Conservation (phyloP, 1,140 invertebrate species). For the Tetraneura akinire region DNA sequence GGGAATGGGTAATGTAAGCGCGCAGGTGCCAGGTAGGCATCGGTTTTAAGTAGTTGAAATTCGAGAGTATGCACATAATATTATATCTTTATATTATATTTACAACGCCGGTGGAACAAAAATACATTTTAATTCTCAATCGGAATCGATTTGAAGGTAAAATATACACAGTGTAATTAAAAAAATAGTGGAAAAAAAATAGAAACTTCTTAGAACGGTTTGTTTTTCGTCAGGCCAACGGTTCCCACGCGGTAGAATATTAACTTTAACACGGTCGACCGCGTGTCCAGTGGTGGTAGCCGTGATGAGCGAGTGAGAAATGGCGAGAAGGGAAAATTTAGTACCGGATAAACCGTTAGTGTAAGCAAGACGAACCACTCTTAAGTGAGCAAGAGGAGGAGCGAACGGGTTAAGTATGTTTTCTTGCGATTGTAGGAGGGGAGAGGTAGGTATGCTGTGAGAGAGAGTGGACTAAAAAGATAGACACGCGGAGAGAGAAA, state of each 20-base stretch:
- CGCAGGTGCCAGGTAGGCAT: not conserved
- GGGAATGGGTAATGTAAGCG: not conserved
- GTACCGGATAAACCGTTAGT: no score
- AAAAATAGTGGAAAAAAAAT: conserved; percentile 16
- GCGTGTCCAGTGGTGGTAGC: conserved; percentile 40
- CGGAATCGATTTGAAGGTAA: conserved; percentile 4
- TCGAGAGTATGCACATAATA: not conserved
- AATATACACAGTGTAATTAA: conserved; percentile 6
- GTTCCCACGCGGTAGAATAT: conserved; percentile 32
- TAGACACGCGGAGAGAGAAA: not conserved
- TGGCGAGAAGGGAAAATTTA: not conserved
- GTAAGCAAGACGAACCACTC: not conserved
- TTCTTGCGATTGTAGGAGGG: no score
- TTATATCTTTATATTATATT: not conserved
- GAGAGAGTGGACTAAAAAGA: conserved; percentile 17
- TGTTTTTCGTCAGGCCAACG: conserved; percentile 18
- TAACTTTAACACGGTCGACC: conserved; percentile 34
- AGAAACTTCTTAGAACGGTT: conserved; percentile 38
- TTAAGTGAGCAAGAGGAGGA: not conserved
- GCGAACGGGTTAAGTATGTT: not conserved
- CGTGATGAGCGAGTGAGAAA: conserved; percentile 5
- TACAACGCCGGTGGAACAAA: not conserved
- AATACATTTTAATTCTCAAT: conserved; percentile 11
- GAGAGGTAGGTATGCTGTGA: not conserved
- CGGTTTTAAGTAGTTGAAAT: not conserved